Evolutionary conservation across 2,888 invertebrate species (phyloP).

Genomic region (Volucella inanis): DNA sequence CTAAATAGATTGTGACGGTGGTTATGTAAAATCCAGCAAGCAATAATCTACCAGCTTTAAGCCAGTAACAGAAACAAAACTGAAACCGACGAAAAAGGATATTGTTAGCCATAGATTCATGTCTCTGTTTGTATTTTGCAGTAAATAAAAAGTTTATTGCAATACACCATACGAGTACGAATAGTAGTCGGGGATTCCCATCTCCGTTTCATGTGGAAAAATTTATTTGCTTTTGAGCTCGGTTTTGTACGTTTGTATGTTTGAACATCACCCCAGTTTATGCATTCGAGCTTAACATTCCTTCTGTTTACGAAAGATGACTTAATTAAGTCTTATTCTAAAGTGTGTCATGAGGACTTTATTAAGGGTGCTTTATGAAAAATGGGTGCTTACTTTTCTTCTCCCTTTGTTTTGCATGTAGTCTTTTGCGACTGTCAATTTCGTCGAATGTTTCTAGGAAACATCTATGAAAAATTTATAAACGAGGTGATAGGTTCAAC

Average conservation of each 20-base stretch:
- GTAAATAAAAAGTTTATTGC: slow-evolving; percentile 48
- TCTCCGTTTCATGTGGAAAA: slow-evolving; percentile 8
- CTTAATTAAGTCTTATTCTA: slow-evolving; percentile 53
- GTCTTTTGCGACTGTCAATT: slow-evolving; percentile 12
- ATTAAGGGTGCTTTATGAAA: slow-evolving; percentile 44
- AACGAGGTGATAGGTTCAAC: not conserved
- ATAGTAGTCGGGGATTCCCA: too few species aligned
- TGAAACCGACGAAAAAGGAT: not conserved
- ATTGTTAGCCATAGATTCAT: slow-evolving; percentile 36
- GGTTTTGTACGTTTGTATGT: not conserved
- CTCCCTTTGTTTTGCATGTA: not conserved
- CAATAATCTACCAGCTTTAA: not conserved
- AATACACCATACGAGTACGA: not conserved
- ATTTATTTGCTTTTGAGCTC: slow-evolving; percentile 41
- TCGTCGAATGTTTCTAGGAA: slow-evolving; percentile 3
- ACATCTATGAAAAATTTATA: not conserved
- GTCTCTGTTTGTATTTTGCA: slow-evolving; percentile 29
- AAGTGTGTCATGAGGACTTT: slow-evolving; percentile 42
- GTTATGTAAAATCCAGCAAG: slow-evolving; percentile 33
- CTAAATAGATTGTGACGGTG: slow-evolving; percentile 1
- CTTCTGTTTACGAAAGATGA: slow-evolving; percentile 13
- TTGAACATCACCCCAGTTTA: not conserved
- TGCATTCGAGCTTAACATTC: slow-evolving; percentile 35
- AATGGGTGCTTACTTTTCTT: not conserved
- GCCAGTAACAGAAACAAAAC: not conserved